These are phyloP conservation scores for Melitaea cinxia DNA, from an alignment of 1,140 invertebrate genomes.

Conservation along the genomic window DNA sequence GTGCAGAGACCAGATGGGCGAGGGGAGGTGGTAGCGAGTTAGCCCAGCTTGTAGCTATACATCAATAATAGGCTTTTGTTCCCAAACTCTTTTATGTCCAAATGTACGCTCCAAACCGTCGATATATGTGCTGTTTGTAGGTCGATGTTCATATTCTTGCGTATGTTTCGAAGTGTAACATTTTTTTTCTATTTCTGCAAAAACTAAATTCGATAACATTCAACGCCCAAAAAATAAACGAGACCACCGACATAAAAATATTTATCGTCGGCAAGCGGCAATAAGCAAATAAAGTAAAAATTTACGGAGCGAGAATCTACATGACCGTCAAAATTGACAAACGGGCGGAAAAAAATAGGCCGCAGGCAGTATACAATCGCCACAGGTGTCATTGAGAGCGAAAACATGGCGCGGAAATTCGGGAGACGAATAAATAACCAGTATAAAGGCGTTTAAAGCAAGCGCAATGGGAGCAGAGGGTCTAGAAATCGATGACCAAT, in stretches of 20 bases:
- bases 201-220: slow-evolving; percentile 19
- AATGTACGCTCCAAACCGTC: no score
- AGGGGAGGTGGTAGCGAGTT: no score
- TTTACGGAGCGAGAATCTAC: slow-evolving; percentile 54
- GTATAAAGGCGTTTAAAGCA: slow-evolving; percentile 15
- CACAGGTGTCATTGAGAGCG: slow-evolving; percentile 54
- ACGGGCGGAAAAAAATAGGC: slow-evolving; percentile 45
- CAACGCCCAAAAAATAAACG: slow-evolving; percentile 36
- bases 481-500: slow-evolving; percentile 37
- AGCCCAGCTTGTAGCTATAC: no score
- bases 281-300: slow-evolving; percentile 64
- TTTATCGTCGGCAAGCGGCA: slow-evolving; percentile 42
- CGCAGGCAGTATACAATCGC: slow-evolving; percentile 39
- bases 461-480: slow-evolving; percentile 30
- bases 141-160: no score
- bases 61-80: no score
- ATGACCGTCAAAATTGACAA: slow-evolving; percentile 59
- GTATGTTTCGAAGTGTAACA: neutral
- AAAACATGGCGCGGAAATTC: slow-evolving; percentile 42
- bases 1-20: no score
- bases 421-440: slow-evolving; percentile 27
- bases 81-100: no score
- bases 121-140: no score
- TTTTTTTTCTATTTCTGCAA: neutral
- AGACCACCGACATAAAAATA: slow-evolving; percentile 43